Conservation (phyloP, 1,140 invertebrate species). For the Macrotrachela quadricornifera region DNA sequence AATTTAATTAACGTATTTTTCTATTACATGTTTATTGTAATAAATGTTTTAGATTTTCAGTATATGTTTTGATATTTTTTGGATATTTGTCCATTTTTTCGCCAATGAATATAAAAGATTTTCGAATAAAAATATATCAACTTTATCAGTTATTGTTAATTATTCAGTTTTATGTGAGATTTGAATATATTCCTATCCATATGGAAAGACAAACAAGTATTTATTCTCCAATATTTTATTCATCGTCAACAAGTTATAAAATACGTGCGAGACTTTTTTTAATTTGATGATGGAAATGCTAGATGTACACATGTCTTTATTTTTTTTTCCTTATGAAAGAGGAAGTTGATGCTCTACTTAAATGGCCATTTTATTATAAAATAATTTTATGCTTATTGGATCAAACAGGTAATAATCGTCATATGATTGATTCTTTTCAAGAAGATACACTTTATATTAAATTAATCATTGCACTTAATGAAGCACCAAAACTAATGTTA, state of each 20-base stretch:
- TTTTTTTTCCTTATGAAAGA: conserved; percentile 8
- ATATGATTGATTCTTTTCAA: conserved; percentile 14
- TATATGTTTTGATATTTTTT: too few relatives aligned
- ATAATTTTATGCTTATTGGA: conserved; percentile 15
- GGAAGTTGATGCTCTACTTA: conserved; percentile 14
- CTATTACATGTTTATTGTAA: too few relatives aligned
- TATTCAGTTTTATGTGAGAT: too few relatives aligned
- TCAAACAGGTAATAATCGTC: conserved; percentile 6
- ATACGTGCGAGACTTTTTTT: conserved; percentile 4
- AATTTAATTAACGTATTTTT: too few relatives aligned
- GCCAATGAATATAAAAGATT: too few relatives aligned
- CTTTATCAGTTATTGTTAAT: too few relatives aligned
- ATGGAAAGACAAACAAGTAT: conserved; percentile 17
- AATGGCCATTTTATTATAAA: conserved; percentile 17
- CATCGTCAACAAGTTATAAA: conserved; percentile 17
- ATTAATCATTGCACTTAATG: conserved; percentile 3
- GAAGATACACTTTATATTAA: conserved; percentile 3
- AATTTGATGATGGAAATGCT: conserved; percentile 8
- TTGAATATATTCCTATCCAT: too few relatives aligned
- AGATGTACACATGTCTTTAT: conserved; percentile 4
- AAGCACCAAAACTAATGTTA: background rate
- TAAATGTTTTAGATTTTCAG: too few relatives aligned
- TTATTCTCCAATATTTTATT: conserved; percentile 26
- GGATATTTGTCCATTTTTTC: too few relatives aligned
- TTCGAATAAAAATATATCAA: too few relatives aligned